Conservation (phyloP, 2,797 vertebrate genomes). For the Scarus forsteni region DNA sequence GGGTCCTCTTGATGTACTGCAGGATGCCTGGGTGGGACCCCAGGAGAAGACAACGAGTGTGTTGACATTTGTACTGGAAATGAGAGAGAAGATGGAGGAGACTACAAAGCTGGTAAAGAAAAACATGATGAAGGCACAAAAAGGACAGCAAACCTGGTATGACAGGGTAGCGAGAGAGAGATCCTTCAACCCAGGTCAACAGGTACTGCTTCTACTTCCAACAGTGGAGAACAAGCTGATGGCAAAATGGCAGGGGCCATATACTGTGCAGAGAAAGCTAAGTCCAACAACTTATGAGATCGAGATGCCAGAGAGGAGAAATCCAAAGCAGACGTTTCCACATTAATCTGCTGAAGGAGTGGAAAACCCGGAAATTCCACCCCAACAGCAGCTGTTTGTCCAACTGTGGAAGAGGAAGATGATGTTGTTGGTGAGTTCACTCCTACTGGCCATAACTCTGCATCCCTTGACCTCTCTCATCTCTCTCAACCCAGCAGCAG, state of each 20-base stretch:
- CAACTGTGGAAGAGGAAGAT: background rate
- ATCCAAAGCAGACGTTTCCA: conserved; percentile 1
- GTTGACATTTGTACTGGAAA: background rate
- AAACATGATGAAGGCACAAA: too few species aligned
- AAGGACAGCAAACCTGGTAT: too few species aligned
- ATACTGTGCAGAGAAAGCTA: background rate
- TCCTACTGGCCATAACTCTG: background rate
- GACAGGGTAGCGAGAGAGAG: background rate
- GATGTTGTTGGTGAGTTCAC: background rate
- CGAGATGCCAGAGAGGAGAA: conserved; percentile 1
- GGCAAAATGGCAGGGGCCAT: conserved; percentile 13
- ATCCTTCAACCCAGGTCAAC: background rate
- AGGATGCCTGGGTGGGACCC: too few species aligned
- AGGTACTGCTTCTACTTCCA: conserved; percentile 13
- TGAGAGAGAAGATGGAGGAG: background rate
- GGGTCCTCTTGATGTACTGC: too few species aligned
- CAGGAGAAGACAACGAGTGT: too few species aligned
- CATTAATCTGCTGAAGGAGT: conserved; percentile 23
- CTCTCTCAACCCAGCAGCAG: background rate
- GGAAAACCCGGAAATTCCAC: background rate
- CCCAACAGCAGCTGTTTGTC: background rate
- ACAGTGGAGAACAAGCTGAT: conserved; percentile 13
- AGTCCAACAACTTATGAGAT: conserved; percentile 2
- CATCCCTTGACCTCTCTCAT: conserved; percentile 1
- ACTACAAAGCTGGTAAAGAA: background rate